Conservation (phyloP, 2,113 vertebrate species). For the Festucalex cinctus region DNA sequence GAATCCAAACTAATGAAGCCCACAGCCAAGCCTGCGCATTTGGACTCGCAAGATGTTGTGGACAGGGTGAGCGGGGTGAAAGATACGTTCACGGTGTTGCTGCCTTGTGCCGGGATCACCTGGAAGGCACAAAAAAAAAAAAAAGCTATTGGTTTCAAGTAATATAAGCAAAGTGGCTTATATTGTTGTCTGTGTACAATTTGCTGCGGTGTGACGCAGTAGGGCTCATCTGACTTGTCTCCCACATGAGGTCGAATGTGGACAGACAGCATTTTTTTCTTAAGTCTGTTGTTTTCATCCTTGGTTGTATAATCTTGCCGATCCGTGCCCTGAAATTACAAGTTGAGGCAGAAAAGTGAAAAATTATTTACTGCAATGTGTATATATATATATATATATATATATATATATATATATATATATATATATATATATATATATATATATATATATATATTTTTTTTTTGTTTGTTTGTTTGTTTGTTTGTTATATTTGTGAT, state of each 20-base stretch:
- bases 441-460: no score
- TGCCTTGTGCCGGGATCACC: conserved; percentile 83
- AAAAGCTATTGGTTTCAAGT: fast-evolving
- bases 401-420: no score
- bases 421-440: no score
- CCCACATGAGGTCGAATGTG: conserved; percentile 78
- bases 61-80: conserved; percentile 81
- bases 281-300: conserved; percentile 10
- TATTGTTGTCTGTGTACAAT: conserved; percentile 61
- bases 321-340: conserved; percentile 37
- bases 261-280: conserved; percentile 72
- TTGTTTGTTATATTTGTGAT: no score
- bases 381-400: no score
- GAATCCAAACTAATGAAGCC: conserved; percentile 86
- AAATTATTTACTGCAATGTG: neutral
- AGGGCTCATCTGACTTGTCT: conserved; percentile 73
- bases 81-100: conserved; percentile 71
- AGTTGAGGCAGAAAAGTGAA: conserved; percentile 7
- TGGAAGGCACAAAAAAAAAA: conserved; percentile 49
- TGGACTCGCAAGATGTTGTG: conserved; percentile 36
- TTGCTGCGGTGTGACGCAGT: conserved; percentile 82
- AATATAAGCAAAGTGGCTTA: neutral
- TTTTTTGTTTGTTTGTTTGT: no score
- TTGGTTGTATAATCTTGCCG: conserved; percentile 19
- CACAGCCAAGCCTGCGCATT: conserved; percentile 70